Evolutionary conservation across 2,797 vertebrate genomes (phyloP), one percentile per base, ranked within the genome.

Genomic region (Molossus alvarezi): DNA sequence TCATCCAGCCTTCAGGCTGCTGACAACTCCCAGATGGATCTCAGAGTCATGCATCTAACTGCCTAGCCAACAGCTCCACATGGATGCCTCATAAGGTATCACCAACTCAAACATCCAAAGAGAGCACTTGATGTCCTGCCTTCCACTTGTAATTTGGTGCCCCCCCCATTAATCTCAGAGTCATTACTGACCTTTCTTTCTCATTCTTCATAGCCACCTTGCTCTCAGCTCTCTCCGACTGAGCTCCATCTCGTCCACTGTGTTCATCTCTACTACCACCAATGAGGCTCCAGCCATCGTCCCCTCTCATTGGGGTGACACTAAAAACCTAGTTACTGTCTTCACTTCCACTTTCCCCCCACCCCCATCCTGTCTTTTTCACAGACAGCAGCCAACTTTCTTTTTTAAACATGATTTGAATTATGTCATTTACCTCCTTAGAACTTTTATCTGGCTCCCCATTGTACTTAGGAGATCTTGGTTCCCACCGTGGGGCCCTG

Each of bases 1-100:
- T 94, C 60, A 25, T 73, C 45, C 17, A 88, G 60, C 41, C 79
- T 79, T 89, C 41, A 21, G 58, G 75, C 55, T 45, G 72, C 41
- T 79, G 51, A 45, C 12, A 65, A 29, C 12, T 29, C 82, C 72
- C 41, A 60, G 12, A 48, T 0, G 45, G 69, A 37, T 58, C 82
- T 76, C 14, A 45, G 55, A 71, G 3, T 81, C 57, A 1, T 4
- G 51, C 6, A 5, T n/a, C 65, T 51, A 8, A 29, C 8, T 10
- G 20, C 7, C 53, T 75, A 11, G 12, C 20, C 25, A 29, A 67
- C 41, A 14, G 3, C 8, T 37, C 81, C n/a, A 64, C 5, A 8
- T 12, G 2, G 29, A 33, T 29, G 9, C 14, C 37, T 84, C 58
- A 8, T 51, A 69, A 53, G n/a, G 0, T 62, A 48, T 37, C 25